Base-by-base conservation (phyloP, 2,113 vertebrate genomes). In the Larimichthys polyactis region DNA sequence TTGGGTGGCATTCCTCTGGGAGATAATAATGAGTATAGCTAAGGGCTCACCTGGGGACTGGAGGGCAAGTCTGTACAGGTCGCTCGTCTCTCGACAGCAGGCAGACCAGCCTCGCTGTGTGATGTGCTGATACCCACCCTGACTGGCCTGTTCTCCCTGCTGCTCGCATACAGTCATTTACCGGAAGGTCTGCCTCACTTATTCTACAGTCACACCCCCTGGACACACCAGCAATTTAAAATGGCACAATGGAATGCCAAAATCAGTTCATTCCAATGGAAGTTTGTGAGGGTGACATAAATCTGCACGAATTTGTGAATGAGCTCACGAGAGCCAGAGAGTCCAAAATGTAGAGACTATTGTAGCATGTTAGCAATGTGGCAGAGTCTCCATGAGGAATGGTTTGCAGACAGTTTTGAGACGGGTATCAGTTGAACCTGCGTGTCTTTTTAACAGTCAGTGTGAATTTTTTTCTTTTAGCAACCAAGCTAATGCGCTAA, bases 1-100 rank as follows among this genome's bases (percentile, higher is more conserved):
- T 78, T 76, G 78, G 77, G 84, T 77, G 76, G 83, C 90, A 90
- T 92, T 92, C 90, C 87, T 87, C 76, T 54, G 79, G 69, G 83
- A 91, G 89, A 90, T 81, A 69, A 84, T 90, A 79, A 82, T 58
- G 81, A 78, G 84, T 69, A 43, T 66, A 67, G 72, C 81, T 87
- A 75, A 79, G 77, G 82, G 57, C 86, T 92, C 90, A 78, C 82
- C 73, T 76, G 81, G 78, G 79, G 86, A 62, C 81, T 86, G 64
- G 52, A 29, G 85, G 79, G 69, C 90, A 51, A 89, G 90, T 92
- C 85, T 49, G 52, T 82, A 69, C 92, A 91, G 69, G 93, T 73
- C 32, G 3, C 14, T 20, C 3, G 52, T 82, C 86, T 77, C 64
- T 75, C 83, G 76, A 81, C 77, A 49, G 72, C 81, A 58, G 60